These are phyloP conservation scores for Xiphydria camelus DNA, from an alignment of 2,888 invertebrate species.

Conservation along the genomic window DNA sequence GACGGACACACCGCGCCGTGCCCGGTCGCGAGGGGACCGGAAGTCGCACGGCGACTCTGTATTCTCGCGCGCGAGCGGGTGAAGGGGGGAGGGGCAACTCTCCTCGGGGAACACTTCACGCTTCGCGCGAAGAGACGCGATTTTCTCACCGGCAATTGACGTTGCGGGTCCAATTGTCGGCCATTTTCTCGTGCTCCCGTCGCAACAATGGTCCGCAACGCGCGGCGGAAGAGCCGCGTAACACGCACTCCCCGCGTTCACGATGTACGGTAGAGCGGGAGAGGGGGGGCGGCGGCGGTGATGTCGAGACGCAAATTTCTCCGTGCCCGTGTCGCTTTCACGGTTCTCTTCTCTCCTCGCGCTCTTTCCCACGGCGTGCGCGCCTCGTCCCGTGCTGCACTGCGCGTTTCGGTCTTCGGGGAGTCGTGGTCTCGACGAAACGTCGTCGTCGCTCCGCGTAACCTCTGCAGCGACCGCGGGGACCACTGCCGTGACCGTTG, in stretches of 20 bases:
- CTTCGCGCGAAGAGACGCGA: constrained; percentile 6
- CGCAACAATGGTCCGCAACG: constrained; percentile 37
- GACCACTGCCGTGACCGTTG: no score
- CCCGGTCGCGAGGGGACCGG: not conserved
- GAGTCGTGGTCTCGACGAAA: no score
- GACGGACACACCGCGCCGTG: not conserved
- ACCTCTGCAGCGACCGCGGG: no score
- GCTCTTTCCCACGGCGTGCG: not conserved
- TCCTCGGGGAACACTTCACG: no score
- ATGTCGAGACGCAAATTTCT: not conserved
- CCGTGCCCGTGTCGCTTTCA: not conserved
- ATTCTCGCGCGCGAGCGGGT: not conserved
- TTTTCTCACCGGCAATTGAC: constrained; percentile 53
- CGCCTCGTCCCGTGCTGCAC: no score
- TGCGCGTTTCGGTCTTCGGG: no score
- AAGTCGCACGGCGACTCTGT: not conserved
- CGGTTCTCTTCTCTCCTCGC: not conserved
- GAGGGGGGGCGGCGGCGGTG: no score
- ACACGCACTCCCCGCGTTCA: not conserved
- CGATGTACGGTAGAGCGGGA: no score
- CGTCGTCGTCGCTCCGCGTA: no score
- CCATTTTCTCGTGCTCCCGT: constrained; percentile 50
- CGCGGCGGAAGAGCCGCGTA: constrained; percentile 18
- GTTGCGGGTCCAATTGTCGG: constrained; percentile 53
- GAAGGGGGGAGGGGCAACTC: no score